Evolutionary conservation across 2,888 invertebrate genomes (phyloP).

Genomic region (Arctia plantaginis): DNA sequence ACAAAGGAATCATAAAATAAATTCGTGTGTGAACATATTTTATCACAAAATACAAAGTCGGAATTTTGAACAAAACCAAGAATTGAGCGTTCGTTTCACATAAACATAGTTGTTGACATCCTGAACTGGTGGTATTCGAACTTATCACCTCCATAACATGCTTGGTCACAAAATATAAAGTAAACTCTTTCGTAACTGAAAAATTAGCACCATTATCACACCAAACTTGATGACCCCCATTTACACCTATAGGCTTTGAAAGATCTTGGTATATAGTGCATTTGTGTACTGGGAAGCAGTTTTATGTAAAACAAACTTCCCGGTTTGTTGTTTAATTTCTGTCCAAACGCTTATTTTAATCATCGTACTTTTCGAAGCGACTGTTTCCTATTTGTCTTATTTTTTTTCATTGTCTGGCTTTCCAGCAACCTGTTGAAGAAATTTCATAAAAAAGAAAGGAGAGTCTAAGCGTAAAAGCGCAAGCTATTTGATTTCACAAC

Average conservation of each 20-base stretch:
- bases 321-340: background rate
- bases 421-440: no score
- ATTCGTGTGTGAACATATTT: background rate
- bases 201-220: conserved; percentile 7
- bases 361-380: background rate
- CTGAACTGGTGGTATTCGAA: background rate
- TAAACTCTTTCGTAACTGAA: conserved; percentile 10
- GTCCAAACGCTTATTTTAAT: background rate
- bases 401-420: background rate
- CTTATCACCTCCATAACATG: background rate
- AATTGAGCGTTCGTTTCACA: background rate
- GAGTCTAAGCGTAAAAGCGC: no score
- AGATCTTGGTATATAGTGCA: background rate
- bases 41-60: background rate
- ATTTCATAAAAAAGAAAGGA: no score
- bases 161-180: background rate
- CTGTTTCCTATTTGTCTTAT: background rate
- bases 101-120: background rate
- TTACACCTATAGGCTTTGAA: conserved; percentile 9
- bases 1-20: background rate
- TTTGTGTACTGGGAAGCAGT: background rate
- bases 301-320: background rate
- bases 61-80: background rate
- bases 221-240: conserved; percentile 4
- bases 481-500: no score